Percentiles rank a stretch among this genome's conserved stretches.
Conservation (phyloP, 2,797 vertebrate genomes). For the Gallirallus australis region DNA sequence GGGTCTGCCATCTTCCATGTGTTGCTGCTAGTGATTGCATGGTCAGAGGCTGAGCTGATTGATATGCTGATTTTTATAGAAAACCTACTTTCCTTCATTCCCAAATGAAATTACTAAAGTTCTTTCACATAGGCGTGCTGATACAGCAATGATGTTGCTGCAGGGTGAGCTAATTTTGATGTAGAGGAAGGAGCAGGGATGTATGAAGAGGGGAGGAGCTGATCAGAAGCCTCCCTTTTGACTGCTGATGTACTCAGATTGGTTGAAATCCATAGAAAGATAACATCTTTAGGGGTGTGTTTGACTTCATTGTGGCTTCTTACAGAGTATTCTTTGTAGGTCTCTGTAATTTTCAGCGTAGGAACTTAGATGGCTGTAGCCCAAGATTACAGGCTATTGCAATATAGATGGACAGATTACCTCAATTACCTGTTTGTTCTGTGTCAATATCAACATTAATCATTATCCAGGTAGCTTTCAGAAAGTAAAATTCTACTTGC, state of each 20-base stretch:
- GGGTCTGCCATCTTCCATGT: neutral
- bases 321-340: neutral
- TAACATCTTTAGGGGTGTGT: neutral
- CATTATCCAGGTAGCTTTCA: neutral
- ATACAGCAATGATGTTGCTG: neutral
- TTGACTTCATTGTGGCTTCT: neutral
- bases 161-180: neutral
- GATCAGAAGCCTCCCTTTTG: neutral
- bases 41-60: neutral
- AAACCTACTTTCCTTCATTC: neutral
- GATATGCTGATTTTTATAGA: neutral
- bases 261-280: neutral
- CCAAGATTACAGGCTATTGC: neutral
- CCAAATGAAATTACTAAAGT: neutral
- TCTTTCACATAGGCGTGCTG: neutral
- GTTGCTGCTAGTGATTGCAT: neutral
- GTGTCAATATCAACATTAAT: neutral
- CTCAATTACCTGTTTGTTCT: neutral
- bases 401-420: neutral
- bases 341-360: neutral
- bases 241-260: rapidly evolving
- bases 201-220: neutral
- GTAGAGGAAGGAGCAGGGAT: neutral
- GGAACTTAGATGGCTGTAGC: neutral
- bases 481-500: neutral